Evolutionary conservation across 2,113 vertebrate genomes (phyloP), one percentile per base, ranked within the genome.

Genomic region (Pampusana beccarii): DNA sequence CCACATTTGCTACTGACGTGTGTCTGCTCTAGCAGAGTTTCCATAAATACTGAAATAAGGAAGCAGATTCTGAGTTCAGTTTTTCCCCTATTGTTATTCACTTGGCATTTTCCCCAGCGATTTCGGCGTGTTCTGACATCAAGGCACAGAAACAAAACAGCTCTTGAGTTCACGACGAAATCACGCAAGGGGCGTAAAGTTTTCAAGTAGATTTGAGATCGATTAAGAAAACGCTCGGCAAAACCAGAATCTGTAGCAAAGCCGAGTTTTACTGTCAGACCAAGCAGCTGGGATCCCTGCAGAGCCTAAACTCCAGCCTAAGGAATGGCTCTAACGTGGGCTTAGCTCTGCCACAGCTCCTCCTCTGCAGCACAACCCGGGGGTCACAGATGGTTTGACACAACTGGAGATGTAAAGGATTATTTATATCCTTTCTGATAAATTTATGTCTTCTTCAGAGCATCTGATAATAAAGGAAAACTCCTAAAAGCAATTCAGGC

Each of bases 31-130:
- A 93, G 71, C 67, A 65, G 83, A 75, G 36, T 96, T 97, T 92
- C 81, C 69, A 93, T n/a, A 81, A 83, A 88, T 82, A 95, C 12
- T 51, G 73, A 81, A 94, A 58, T 53, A 36, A 93, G 80, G 86
- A 93, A 94, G 67, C 25, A 57, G 80, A 70, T 46, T 60, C 61
- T 23, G 67, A 88, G 78, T 28, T 78, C n/a, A 15, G 64, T 92
- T 91, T 87, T 91, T 17, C 61, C 54, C 53, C 66, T 67, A 80
- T 44, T 95, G 92, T 96, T 84, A 93, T 44, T 89, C 75, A 90
- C 16, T 48, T 81, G 90, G 88, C 75, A 86, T 85, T 42, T 92
- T 84, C 80, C 81, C 78, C 60, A 88, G 48, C 28, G 29, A 36
- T 56, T 90, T 60, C 54, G 7, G 38, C 81, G 54, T 96, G 85